These are phyloP conservation scores for Portunus trituberculatus DNA, from an alignment of 1,140 invertebrate species.

Conservation along the genomic window DNA sequence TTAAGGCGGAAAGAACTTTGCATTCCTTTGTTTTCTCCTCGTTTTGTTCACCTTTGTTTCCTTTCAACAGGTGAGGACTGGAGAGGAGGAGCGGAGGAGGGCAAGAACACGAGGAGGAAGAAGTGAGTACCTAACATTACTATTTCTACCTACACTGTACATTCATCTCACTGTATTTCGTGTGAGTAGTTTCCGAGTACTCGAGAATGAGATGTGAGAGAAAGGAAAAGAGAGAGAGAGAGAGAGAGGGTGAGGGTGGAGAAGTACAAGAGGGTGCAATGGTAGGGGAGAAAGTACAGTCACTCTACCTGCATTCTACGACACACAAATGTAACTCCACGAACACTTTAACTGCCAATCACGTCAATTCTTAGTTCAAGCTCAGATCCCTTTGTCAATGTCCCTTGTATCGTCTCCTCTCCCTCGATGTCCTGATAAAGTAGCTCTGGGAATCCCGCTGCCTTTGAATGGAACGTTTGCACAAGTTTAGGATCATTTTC, in stretches of 20 bases:
- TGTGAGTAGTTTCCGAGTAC: too few species aligned
- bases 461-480: neutral
- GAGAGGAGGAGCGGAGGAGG: neutral
- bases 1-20: neutral
- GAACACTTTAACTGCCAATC: too few species aligned
- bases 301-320: too few species aligned
- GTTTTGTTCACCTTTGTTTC: neutral
- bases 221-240: too few species aligned
- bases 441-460: neutral
- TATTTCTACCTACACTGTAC: neutral
- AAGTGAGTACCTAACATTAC: neutral
- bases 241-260: too few species aligned
- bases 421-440: neutral
- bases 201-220: too few species aligned
- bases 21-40: neutral
- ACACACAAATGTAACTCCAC: too few species aligned
- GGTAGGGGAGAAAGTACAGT: too few species aligned
- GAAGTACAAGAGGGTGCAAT: too few species aligned
- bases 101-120: too few species aligned
- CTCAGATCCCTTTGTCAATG: too few species aligned
- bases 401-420: neutral
- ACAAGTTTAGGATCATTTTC: neutral
- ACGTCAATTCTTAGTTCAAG: too few species aligned
- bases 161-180: neutral
- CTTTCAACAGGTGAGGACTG: neutral